Percentiles rank a stretch among this genome's conserved stretches.
These are phyloP conservation scores for Lutraria rhynchaena DNA, from an alignment of 1,140 invertebrate species.

Conservation along the genomic window DNA sequence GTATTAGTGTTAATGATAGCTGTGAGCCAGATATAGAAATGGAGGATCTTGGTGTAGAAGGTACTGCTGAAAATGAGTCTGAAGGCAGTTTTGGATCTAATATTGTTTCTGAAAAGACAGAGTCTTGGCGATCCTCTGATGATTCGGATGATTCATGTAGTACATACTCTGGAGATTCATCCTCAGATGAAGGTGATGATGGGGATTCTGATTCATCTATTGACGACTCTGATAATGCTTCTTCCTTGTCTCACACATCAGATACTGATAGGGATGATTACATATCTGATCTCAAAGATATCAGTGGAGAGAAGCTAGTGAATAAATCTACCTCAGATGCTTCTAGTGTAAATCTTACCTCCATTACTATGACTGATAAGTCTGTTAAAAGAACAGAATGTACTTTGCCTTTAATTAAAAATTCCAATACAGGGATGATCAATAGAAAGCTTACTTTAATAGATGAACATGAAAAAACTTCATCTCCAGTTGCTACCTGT, in stretches of 20 bases:
- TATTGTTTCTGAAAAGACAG: conserved; percentile 28
- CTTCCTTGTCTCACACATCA: not conserved
- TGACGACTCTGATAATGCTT: not conserved
- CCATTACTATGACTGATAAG: no score
- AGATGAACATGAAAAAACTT: no score
- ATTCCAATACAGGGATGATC: no score
- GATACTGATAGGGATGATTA: not conserved
- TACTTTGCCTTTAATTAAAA: no score
- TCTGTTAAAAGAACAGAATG: no score
- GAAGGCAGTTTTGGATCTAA: conserved; percentile 34
- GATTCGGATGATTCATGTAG: not conserved
- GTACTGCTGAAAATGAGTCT: conserved; percentile 9
- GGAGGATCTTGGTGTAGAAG: not conserved
- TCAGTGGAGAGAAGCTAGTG: not conserved
- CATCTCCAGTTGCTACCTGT: no score
- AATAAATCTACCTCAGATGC: not conserved
- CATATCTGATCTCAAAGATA: not conserved
- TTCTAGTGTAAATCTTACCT: no score
- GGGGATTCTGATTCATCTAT: not conserved
- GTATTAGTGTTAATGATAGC: no score
- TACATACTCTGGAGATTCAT: not conserved
- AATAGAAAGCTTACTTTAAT: no score
- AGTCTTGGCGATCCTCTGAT: not conserved
- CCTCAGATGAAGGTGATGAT: conserved; percentile 17
- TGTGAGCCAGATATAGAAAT: not conserved